phyloP scores from a whole-genome alignment of 2,113 vertebrate genomes.

The Aldabrachelys gigantea region DNA sequence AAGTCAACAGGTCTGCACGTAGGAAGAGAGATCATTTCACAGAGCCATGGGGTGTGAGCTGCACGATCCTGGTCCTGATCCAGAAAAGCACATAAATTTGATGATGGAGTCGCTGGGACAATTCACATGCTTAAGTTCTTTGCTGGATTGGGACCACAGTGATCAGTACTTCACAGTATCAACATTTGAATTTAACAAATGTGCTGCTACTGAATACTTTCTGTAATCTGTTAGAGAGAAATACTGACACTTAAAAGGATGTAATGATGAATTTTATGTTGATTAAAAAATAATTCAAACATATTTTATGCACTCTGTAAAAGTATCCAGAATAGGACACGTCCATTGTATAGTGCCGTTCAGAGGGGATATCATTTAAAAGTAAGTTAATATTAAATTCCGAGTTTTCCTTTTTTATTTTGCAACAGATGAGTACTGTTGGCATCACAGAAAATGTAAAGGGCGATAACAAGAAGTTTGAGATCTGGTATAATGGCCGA shows the following conservation, averaged over 20 bases:
- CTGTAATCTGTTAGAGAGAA: not conserved
- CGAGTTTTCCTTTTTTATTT: slow-evolving; percentile 48
- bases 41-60: not conserved
- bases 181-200: not conserved
- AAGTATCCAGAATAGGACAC: not conserved
- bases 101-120: not conserved
- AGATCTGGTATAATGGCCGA: slow-evolving; percentile 93
- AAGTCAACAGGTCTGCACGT: not conserved
- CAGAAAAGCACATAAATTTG: not conserved
- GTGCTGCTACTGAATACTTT: not conserved
- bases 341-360: not conserved
- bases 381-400: not conserved
- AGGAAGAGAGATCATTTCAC: not conserved
- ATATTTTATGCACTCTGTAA: not conserved
- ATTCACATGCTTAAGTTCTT: not conserved
- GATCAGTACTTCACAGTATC: not conserved
- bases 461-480: slow-evolving; percentile 94
- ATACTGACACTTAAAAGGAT: not conserved
- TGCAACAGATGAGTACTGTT: slow-evolving; percentile 89
- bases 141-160: not conserved
- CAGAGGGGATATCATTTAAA: not conserved
- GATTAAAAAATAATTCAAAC: not conserved
- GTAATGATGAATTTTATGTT: not conserved
- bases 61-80: not conserved
- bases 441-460: slow-evolving; percentile 95